Evolutionary conservation across 2,113 vertebrate genomes (phyloP), one percentile per base, ranked within the genome.

Genomic region (Zosterops borbonicus): DNA sequence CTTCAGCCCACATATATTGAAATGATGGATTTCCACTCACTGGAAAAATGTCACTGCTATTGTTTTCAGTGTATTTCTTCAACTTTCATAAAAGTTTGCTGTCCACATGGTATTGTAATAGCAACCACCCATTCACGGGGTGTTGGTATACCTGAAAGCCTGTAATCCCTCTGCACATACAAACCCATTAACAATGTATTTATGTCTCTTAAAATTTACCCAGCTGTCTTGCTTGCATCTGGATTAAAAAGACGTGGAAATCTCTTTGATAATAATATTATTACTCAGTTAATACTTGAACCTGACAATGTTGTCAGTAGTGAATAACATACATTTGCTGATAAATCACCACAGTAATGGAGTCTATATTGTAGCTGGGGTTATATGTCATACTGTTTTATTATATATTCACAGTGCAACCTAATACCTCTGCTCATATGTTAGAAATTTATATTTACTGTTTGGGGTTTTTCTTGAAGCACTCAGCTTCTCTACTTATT

Each of bases 111-210:
- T 42, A 87, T 21, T 47, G 7, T 5, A 56, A 59, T 76, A 42
- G 4, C 15, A 87, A 42, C 4, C 6, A 18, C 17, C 55, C 2
- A 16, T 23, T n/a, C 3, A 27, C 3, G 2, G 14, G 16, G 1
- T 59, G 9, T 27, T 50, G 63, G 2, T 19, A 13, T 55, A 39
- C 8, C 29, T 2, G 0, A 29, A 65, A 24, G 19, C 8, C 5
- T 60, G 8, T 15, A 33, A 41, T 37, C 64, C 5, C 68, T 69
- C 35, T 56, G 17, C 5, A 41, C 3, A 6, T 17, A 35, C 11
- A 52, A 83, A 55, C 3, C 4, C 14, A 76, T 5, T 1, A 68
- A 41, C 23, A 46, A 17, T 35, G 2, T 49, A 6, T 62, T 85
- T 52, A 47, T 58, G 18, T 31, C 24, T 46, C 37, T 21, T 56